Evolutionary conservation across 2,113 vertebrate genomes (phyloP).

Genomic region (Colistium nudipinnis): DNA sequence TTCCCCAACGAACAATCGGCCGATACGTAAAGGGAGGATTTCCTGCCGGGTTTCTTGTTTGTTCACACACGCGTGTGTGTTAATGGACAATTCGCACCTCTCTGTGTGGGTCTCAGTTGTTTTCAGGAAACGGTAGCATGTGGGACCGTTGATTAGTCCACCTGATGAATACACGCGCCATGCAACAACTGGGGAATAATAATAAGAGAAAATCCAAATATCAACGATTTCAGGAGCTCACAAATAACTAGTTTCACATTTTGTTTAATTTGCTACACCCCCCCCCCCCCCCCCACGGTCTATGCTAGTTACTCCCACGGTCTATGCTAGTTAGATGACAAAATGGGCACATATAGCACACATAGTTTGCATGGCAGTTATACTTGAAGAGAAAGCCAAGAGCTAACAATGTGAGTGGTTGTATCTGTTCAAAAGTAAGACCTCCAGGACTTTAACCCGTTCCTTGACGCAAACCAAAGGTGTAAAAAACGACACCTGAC

Average conservation of each 20-base stretch:
- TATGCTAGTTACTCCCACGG: too few species aligned
- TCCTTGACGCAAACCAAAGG: neutral
- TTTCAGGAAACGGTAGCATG: slow-evolving; percentile 27
- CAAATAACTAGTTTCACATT: too few species aligned
- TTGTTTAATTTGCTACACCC: too few species aligned
- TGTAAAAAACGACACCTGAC: neutral
- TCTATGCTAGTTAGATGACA: neutral
- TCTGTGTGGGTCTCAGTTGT: neutral
- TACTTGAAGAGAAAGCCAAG: neutral
- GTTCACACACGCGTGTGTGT: slow-evolving; percentile 42
- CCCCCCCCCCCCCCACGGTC: too few species aligned
- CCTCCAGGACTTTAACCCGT: too few species aligned
- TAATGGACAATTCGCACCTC: slow-evolving; percentile 14
- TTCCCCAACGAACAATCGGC: slow-evolving; percentile 22
- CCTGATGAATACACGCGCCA: neutral
- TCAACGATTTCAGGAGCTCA: too few species aligned
- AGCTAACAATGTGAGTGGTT: neutral
- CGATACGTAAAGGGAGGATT: slow-evolving; percentile 52
- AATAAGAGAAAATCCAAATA: neutral
- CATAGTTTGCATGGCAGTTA: neutral
- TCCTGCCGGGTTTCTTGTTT: slow-evolving; percentile 11
- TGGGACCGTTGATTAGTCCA: neutral
- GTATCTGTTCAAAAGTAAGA: too few species aligned
- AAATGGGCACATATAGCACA: neutral
- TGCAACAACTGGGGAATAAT: neutral